Evolutionary conservation across 1,140 invertebrate species (phyloP), one percentile per base, ranked within the genome.

Genomic region (Bilobella aurantiaca): DNA sequence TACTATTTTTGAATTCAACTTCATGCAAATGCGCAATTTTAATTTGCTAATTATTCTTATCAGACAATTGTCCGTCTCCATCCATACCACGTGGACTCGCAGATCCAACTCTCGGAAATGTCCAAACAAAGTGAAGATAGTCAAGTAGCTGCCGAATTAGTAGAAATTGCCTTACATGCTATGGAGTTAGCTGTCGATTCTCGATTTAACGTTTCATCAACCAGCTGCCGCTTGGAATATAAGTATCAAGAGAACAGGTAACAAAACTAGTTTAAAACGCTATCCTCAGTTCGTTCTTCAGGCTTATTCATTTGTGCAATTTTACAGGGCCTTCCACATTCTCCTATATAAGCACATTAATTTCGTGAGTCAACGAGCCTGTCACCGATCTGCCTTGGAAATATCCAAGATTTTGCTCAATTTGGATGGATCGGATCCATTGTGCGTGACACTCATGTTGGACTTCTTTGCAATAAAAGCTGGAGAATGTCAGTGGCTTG

Each of bases 401-500:
- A 79, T 91, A 49, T 86, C 84, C 69, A 92, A 91, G 75, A 73
- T 90, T 27, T 76, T 88, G 29, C 76, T 88, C 32, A 88, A 87
- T 49, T 76, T 96, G 27, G 90, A 94, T 76, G 90, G 91, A 1
- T 81, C 77, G 32, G 93, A 97, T 79, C 93, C 93, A 1, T 74
- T 96, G 64, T 89, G 86, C 28, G 82, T 88, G 12, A 79, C 91
- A 34, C 79, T 95, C 25, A 82, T 87, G 69, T 84, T 97, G 1
- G 93, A 96, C 75, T 91, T 90, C 69, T 91, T 93, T 76, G 91
- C 93, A 0, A 74, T 96, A 34, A 79, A 89, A 65, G 83, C 87
- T 56, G 84, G 84, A 60, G 87, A 96, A 78, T 90, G 88, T 74
- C 77, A 83, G n/a, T 96, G 91, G 87, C 79, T 93, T 0, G 71